Percentiles rank a stretch among this genome's conserved stretches.
phyloP scores from a whole-genome alignment of 2,888 invertebrate species.

The Sepiola atlantica region DNA sequence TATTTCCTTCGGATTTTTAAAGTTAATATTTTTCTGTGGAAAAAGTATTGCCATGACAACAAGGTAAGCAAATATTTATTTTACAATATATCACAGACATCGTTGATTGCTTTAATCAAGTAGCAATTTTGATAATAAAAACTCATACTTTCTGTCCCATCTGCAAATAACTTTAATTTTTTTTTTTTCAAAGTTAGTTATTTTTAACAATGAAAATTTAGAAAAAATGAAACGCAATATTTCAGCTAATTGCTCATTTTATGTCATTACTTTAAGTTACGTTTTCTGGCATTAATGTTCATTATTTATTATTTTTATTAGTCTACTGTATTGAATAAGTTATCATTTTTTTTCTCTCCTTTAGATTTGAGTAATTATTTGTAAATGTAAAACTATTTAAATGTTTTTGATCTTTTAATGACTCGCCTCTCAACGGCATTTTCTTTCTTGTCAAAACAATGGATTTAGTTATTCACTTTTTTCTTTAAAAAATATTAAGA shows the following conservation, averaged over 20 bases:
- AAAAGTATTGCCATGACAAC: constrained; percentile 47
- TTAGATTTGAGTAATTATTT: too few species aligned
- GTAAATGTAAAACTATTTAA: too few species aligned
- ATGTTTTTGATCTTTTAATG: too few species aligned
- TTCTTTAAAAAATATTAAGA: too few species aligned
- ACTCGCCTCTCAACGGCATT: too few species aligned
- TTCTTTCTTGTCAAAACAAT: too few species aligned
- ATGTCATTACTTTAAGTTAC: neutral
- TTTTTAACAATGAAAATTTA: neutral
- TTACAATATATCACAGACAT: neutral
- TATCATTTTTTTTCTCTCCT: neutral
- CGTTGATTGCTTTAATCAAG: neutral
- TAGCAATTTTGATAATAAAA: neutral
- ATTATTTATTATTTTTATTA: neutral
- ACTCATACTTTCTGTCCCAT: neutral
- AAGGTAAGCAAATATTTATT: constrained; percentile 41
- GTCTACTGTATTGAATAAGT: neutral
- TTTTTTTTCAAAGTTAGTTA: neutral
- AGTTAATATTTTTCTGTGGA: neutral
- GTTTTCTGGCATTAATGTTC: neutral
- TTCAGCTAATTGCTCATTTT: neutral
- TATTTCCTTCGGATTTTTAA: neutral
- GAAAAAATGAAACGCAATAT: neutral
- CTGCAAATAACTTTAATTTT: neutral
- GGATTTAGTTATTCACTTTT: too few species aligned